phyloP scores from a whole-genome alignment of 2,888 invertebrate genomes.

The Arrhopalites spinosus region DNA sequence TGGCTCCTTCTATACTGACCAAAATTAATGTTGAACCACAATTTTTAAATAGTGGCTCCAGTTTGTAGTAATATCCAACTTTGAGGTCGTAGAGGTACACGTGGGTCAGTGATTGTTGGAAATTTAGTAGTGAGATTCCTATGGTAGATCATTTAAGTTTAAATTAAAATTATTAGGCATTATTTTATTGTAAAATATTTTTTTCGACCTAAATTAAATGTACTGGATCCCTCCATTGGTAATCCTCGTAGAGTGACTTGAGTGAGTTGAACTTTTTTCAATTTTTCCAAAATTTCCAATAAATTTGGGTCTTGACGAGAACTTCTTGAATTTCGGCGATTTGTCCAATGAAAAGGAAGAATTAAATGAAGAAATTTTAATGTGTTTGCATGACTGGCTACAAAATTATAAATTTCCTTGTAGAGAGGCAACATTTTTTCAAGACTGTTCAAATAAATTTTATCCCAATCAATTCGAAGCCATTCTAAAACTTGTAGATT shows the following conservation, averaged over 20 bases:
- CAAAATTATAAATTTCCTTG: slow-evolving; percentile 9
- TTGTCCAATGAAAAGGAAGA: slow-evolving; percentile 5
- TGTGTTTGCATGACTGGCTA: background rate
- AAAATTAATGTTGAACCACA: background rate
- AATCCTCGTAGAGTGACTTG: background rate
- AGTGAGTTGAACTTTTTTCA: background rate
- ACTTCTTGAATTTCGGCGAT: background rate
- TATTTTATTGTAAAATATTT: too few relatives aligned
- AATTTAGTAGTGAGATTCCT: background rate
- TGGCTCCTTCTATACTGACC: background rate
- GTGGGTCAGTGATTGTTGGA: background rate
- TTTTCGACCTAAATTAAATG: slow-evolving; percentile 13
- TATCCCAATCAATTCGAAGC: background rate
- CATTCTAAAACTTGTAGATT: background rate
- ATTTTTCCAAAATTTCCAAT: background rate
- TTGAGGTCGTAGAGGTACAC: background rate
- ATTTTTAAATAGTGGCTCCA: background rate
- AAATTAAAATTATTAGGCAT: too few relatives aligned
- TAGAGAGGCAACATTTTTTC: slow-evolving; percentile 7
- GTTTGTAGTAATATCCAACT: background rate
- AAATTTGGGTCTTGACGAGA: too few relatives aligned
- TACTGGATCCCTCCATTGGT: slow-evolving; percentile 1
- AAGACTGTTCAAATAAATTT: background rate
- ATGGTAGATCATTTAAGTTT: too few relatives aligned
- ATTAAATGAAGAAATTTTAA: background rate